Conservation (phyloP, 2,797 vertebrate species). For the Furcifer pardalis region DNA sequence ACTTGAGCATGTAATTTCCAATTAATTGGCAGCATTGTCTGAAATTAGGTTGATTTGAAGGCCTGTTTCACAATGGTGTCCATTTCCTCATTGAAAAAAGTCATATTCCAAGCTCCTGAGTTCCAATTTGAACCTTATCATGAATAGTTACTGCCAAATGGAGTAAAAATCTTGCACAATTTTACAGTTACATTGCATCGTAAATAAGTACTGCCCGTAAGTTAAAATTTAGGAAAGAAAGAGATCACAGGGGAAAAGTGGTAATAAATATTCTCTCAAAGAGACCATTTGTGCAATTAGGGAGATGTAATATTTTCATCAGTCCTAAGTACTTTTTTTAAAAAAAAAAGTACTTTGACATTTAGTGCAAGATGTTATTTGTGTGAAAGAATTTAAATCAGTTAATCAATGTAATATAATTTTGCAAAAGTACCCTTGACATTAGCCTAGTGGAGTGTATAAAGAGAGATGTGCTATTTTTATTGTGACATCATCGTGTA, state of each 20-base stretch:
- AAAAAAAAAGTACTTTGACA: neutral
- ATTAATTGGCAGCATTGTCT: neutral
- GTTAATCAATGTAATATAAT: conserved; percentile 69
- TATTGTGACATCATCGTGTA: conserved; percentile 63
- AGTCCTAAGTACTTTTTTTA: conserved; percentile 15
- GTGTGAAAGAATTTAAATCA: conserved; percentile 50
- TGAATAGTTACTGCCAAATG: neutral
- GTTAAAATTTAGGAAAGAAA: neutral
- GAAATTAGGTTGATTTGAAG: neutral
- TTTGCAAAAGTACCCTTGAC: conserved; percentile 61
- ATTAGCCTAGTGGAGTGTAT: conserved; percentile 64
- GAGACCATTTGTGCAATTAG: neutral
- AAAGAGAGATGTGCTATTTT: conserved; percentile 67
- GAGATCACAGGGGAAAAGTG: neutral
- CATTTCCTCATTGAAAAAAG: neutral
- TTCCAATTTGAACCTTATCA: neutral
- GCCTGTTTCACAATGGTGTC: too few relatives aligned
- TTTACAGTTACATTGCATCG: neutral
- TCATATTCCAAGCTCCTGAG: neutral
- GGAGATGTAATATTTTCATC: neutral
- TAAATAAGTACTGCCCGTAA: neutral
- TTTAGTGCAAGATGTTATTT: conserved; percentile 31
- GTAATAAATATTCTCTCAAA: neutral
- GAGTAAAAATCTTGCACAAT: neutral
- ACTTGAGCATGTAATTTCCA: neutral